These are phyloP conservation scores for Lasioglossum malachurum DNA, from an alignment of 2,888 invertebrate genomes.

Conservation along the genomic window DNA sequence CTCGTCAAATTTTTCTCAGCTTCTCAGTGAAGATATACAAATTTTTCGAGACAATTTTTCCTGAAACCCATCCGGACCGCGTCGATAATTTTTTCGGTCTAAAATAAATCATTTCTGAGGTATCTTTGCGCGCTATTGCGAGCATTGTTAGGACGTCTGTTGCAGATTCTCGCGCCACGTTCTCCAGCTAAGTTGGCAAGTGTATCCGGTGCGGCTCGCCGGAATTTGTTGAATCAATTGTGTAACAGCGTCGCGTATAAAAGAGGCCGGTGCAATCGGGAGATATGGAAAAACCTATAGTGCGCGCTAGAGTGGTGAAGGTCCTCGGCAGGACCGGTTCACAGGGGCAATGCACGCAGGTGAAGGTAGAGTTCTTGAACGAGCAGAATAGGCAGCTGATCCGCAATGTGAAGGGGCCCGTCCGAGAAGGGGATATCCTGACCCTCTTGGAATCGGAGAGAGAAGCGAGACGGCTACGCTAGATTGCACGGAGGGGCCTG, in stretches of 20 bases:
- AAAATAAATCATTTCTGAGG: neutral
- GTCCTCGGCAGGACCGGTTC: conserved; percentile 99
- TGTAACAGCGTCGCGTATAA: neutral
- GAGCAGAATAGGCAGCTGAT: conserved; percentile 99
- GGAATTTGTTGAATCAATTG: conserved; percentile 23
- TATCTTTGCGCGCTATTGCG: neutral
- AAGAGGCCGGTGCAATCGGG: neutral
- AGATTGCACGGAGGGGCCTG: conserved; percentile 68
- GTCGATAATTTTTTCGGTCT: neutral
- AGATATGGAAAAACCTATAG: conserved; percentile 93
- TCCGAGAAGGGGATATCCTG: conserved; percentile 99
- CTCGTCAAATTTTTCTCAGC: conserved; percentile 2
- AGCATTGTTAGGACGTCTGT: neutral
- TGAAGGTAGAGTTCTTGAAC: conserved; percentile 98
- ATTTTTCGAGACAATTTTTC: neutral
- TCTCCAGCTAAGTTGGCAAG: conserved; percentile 42
- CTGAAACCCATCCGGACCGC: neutral
- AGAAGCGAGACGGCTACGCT: conserved; percentile 99
- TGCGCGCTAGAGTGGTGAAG: conserved; percentile 96
- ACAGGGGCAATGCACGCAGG: conserved; percentile 99
- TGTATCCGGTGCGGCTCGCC: neutral
- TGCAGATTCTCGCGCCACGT: conserved; percentile 18
- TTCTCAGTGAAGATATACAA: neutral
- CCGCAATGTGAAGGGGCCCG: conserved; percentile 99
- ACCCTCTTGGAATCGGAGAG: conserved; percentile 99